Base-by-base conservation (phyloP, 2,888 invertebrate genomes). In the Leptopilina syphax region DNA sequence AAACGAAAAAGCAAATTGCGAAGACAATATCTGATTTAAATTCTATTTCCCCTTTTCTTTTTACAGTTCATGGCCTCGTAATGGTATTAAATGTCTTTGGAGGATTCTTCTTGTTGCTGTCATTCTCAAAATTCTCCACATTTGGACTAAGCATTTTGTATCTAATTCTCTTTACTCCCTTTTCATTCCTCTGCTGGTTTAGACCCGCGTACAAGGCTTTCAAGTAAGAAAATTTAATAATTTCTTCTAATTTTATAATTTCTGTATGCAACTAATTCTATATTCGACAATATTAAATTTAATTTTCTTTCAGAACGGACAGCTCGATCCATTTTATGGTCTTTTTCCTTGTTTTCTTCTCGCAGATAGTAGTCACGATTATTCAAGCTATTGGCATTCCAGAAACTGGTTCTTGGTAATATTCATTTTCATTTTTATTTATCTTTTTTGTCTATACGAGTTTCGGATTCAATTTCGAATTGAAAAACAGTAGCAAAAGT, bases 271-370 rank as follows among this genome's bases (percentile, higher is more conserved):
- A 77, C 44, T 63, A 79, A 77, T 27, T 57, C 7, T 24, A 79
- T 67, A 79, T 83, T 78, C 18, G 18, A 18, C 18, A 18, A 18
- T 18, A 18, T 18, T 65, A 83, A 76, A 80, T 81, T 77, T 82
- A 82, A 85, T 82, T 84, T 50, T 50, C 84, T 90, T 92, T 77
- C 92, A 96, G 99, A 90, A 98, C 97, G 91, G 99, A 99, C 93
- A 99, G 98, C 87, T 99, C 99, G 3, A 98, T 99, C 94, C 99
- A 99, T 93, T 99, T 99, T 92, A 99, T 99, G 97, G 97, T 99
- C 78, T 99, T 98, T 94, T 99, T 99, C 95, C 98, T 99, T 92
- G 97, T 99, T 88, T 99, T 99, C 93, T 97, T 98, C 93, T 97
- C 98, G 93, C 98, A 99, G 95, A 96, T 97, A 90, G 93, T 98